Percentiles rank a stretch among this genome's conserved stretches.
These are phyloP conservation scores for Macroteleia sp. DNA, from an alignment of 2,888 invertebrate genomes.

Conservation along the genomic window DNA sequence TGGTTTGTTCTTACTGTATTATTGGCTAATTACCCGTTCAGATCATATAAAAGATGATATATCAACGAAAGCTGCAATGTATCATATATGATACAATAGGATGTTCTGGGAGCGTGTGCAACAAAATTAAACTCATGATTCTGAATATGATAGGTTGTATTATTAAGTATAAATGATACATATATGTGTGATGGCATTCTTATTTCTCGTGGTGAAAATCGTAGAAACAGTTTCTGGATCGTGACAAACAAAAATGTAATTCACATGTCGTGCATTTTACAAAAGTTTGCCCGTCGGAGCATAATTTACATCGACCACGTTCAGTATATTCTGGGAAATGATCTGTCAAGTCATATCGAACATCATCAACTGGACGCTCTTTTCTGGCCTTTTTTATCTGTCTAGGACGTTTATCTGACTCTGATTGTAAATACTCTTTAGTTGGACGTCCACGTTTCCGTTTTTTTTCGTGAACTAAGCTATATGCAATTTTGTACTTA, in stretches of 20 bases:
- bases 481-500: conserved; percentile 19
- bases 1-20: background rate
- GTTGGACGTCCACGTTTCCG: conserved; percentile 10
- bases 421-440: background rate
- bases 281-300: background rate
- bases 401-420: background rate
- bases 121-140: background rate
- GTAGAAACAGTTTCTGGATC: background rate
- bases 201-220: background rate
- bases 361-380: too few species aligned
- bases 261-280: background rate
- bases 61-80: background rate
- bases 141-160: background rate
- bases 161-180: background rate
- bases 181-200: background rate
- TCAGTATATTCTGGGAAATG: conserved; percentile 4
- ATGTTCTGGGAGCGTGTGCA: conserved; percentile 2
- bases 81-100: conserved; percentile 22
- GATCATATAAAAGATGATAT: background rate
- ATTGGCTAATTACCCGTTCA: conserved; percentile 7
- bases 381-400: too few species aligned
- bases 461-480: conserved; percentile 14
- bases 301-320: conserved; percentile 1
- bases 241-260: background rate
- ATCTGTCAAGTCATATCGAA: conserved; percentile 11